Evolutionary conservation across 1,140 invertebrate species (phyloP).

Genomic region (Bacillus rossius): DNA sequence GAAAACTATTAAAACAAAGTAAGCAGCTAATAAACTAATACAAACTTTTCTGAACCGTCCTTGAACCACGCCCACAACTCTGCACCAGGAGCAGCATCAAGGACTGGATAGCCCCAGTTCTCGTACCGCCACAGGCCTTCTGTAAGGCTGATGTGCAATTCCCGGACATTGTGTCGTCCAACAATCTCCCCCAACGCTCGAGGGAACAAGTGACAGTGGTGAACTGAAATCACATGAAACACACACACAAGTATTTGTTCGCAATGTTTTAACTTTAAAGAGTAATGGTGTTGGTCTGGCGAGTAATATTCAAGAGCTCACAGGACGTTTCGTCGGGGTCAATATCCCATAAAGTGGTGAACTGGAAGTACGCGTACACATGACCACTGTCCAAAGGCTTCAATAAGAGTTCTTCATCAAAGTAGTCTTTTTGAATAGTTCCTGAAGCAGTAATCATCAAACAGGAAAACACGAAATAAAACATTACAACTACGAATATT

Average conservation of each 20-base stretch:
- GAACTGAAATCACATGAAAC: constrained; percentile 49
- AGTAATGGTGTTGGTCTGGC: constrained; percentile 6
- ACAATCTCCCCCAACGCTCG: constrained; percentile 88
- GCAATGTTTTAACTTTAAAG: constrained; percentile 11
- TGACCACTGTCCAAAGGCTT: constrained; percentile 71
- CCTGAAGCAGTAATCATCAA: background rate
- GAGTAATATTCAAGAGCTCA: constrained; percentile 40
- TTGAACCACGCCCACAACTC: constrained; percentile 92
- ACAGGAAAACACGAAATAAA: no score
- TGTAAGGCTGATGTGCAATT: constrained; percentile 87
- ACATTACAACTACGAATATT: no score
- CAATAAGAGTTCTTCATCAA: constrained; percentile 74
- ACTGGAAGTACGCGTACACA: constrained; percentile 82
- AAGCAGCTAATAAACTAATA: constrained; percentile 12
- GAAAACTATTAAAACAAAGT: no score
- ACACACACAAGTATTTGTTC: constrained; percentile 19
- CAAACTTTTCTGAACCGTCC: constrained; percentile 45
- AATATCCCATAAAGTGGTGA: constrained; percentile 68
- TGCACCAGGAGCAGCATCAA: constrained; percentile 85
- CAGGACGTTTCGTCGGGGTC: constrained; percentile 42
- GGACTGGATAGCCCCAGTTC: constrained; percentile 87
- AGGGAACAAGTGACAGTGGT: constrained; percentile 85
- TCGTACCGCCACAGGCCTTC: constrained; percentile 91
- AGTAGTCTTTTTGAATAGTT: constrained; percentile 49
- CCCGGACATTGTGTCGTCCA: constrained; percentile 73